A percentile compares a stretch with the other conserved stretches of the same genome.
Evolutionary conservation across 2,888 invertebrate genomes (phyloP).

Genomic region (Ophion ventricosus): DNA sequence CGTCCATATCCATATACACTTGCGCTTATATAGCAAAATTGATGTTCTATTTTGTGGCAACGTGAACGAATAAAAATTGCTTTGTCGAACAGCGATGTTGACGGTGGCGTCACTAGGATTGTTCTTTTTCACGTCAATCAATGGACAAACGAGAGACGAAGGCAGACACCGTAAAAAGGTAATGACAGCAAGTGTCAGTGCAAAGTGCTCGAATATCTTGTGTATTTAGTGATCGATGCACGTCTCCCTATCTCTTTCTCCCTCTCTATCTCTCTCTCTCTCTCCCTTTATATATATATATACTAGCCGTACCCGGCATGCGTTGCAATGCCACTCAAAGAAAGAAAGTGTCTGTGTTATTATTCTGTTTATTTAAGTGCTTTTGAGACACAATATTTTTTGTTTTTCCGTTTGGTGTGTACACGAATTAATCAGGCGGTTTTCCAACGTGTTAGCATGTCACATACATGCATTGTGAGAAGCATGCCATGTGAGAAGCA

Average conservation of each 20-base stretch:
- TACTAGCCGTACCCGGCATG: too few relatives aligned
- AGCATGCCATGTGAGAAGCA: too few relatives aligned
- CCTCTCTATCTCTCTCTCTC: slow-evolving; percentile 32
- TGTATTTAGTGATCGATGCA: slow-evolving; percentile 22
- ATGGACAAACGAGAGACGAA: slow-evolving; percentile 5
- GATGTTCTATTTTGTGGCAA: background rate
- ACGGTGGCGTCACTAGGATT: slow-evolving; percentile 15
- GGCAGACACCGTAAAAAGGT: slow-evolving; percentile 8
- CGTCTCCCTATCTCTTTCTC: slow-evolving; percentile 18
- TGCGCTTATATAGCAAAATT: background rate
- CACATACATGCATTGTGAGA: too few relatives aligned
- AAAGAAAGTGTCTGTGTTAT: too few relatives aligned
- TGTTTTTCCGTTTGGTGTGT: too few relatives aligned
- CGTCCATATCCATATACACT: background rate
- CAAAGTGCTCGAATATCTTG: slow-evolving; percentile 40
- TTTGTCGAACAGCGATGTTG: slow-evolving; percentile 43
- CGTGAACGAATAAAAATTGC: slow-evolving; percentile 47
- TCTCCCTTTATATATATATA: slow-evolving; percentile 26
- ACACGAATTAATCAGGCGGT: too few relatives aligned
- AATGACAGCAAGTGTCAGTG: slow-evolving; percentile 25
- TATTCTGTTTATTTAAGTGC: too few relatives aligned
- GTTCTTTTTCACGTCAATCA: slow-evolving; percentile 45
- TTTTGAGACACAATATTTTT: too few relatives aligned
- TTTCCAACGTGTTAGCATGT: too few relatives aligned
- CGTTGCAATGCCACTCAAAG: too few relatives aligned